Evolutionary conservation across 2,113 vertebrate genomes (phyloP), one percentile per base, ranked within the genome.

Genomic region (Capricornis sumatraensis): DNA sequence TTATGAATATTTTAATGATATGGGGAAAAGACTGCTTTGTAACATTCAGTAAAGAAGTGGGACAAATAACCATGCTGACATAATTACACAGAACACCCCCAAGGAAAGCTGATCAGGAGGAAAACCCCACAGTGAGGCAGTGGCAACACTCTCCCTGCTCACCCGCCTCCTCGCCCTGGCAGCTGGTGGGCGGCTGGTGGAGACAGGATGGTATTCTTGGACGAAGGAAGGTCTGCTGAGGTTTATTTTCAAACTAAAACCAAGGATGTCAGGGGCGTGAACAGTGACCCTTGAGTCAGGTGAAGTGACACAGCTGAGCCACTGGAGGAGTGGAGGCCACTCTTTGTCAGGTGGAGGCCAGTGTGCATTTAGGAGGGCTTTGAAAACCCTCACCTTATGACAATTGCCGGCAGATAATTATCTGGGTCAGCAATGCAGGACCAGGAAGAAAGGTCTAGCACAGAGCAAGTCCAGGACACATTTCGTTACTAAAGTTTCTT

Each of bases 211-310:
- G 71, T 1, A 0, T 12, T 85, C 13, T 6, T 0, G 40, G 45
- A 33, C 0, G n/a, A 30, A 13, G 64, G 36, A 19, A 40, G 55
- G 55, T 3, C 12, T 53, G 28, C 25, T 30, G 12, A 16, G 8
- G 88, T 19, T 45, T 21, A 15, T 14, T 43, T 30, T 58, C 52
- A 85, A 71, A 25, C 5, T 57, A 40, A 19, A 40, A 17, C 40
- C 28, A 17, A 25, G 19, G 0, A 2, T 6, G 5, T 23, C 40
- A 33, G 53, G 4, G 13, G 25, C 1, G 1, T 8, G n/a, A 27
- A 52, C 47, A 13, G 50, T 1, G 3, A 2, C 0, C 33, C 50
- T 8, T 5, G 25, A 36, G 9, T 57, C 9, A 17, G 47, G 55
- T 0, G 47, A 50, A 1, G 47, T 2, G 17, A 16, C n/a, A 25